phyloP scores from a whole-genome alignment of 2,113 vertebrate species.

The Plecturocebus donacophilus region DNA sequence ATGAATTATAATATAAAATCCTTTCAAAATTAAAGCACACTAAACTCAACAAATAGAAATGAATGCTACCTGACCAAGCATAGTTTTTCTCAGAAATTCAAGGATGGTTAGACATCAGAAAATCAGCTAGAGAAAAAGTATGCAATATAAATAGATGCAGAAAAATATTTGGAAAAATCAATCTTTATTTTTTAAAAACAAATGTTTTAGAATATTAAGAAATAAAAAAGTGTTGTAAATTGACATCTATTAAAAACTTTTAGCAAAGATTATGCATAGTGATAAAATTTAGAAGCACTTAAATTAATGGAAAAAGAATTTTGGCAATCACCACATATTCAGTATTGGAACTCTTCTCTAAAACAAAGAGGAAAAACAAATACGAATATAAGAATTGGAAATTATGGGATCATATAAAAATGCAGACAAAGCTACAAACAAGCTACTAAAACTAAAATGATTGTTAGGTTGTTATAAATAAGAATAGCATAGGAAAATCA shows the following conservation, averaged over 20 bases:
- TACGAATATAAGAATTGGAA: not conserved
- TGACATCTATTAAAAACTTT: not conserved
- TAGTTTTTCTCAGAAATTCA: slow-evolving; percentile 6
- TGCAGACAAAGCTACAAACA: not conserved
- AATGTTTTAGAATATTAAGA: not conserved
- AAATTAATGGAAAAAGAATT: not conserved
- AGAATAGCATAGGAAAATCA: not conserved
- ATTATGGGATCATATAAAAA: not conserved
- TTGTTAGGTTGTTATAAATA: not conserved
- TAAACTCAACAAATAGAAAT: not conserved
- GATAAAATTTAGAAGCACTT: not conserved
- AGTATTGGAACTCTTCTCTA: not conserved
- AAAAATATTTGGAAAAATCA: not conserved
- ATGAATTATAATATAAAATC: not conserved
- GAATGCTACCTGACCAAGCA: not conserved
- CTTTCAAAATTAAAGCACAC: not conserved
- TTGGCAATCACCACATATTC: not conserved
- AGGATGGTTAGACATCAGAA: not conserved
- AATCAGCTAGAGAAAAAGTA: not conserved
- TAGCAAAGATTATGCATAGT: not conserved
- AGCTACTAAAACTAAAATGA: not conserved
- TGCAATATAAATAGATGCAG: not conserved
- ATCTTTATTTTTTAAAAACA: not conserved
- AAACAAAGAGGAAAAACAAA: not conserved
- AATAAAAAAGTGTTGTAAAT: not conserved